Conservation (phyloP, 1,140 invertebrate genomes). For the Trichonephila clavata region DNA sequence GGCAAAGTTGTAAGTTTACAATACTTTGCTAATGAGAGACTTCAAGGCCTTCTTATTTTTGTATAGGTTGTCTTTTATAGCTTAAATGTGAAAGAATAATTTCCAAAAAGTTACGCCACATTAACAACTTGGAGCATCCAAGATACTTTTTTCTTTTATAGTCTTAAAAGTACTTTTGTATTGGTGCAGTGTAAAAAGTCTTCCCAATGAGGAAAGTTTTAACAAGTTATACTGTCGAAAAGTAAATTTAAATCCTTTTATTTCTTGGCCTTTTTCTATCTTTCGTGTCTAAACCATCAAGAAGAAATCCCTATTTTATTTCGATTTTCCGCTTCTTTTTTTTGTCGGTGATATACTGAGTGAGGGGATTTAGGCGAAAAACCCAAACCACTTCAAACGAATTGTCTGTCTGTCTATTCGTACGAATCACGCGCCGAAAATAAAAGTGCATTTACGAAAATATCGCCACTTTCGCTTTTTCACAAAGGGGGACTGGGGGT, state of each 20-base stretch:
- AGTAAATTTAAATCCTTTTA: slow-evolving; percentile 17
- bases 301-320: slow-evolving; percentile 64
- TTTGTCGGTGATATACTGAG: neutral
- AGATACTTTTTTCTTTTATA: neutral
- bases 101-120: neutral
- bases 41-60: too few species aligned
- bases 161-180: neutral
- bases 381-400: slow-evolving; percentile 48
- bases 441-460: slow-evolving; percentile 52
- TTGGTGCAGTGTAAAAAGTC: neutral
- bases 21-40: too few species aligned
- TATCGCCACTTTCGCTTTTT: slow-evolving; percentile 35
- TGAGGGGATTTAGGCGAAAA: slow-evolving; percentile 3
- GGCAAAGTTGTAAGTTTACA: too few species aligned
- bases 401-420: slow-evolving; percentile 49
- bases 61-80: too few species aligned
- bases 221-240: slow-evolving; percentile 20
- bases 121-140: neutral
- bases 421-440: slow-evolving; percentile 45
- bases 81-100: neutral
- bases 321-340: slow-evolving; percentile 23
- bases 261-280: neutral
- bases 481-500: neutral
- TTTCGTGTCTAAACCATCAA: neutral
- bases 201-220: slow-evolving; percentile 5